Conservation (phyloP, 2,113 vertebrate genomes). For the Serilophus lunatus region DNA sequence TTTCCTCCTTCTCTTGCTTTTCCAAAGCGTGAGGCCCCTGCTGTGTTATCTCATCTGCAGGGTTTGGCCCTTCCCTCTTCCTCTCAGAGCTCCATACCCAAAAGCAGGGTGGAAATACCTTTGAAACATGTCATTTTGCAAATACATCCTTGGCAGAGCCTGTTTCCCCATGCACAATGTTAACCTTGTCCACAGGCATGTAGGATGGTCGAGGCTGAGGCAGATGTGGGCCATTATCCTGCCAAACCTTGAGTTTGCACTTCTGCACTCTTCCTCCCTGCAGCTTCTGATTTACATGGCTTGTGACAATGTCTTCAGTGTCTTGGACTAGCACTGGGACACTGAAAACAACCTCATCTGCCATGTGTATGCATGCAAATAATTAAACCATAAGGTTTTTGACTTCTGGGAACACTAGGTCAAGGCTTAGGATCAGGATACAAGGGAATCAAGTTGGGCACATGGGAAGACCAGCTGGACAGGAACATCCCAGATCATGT, state of each 20-base stretch:
- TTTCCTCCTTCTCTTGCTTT: neutral
- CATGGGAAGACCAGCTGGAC: neutral
- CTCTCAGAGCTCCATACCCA: neutral
- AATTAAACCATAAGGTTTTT: neutral
- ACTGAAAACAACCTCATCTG: neutral
- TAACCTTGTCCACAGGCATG: neutral
- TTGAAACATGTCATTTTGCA: slow-evolving; percentile 35
- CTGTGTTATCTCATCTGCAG: slow-evolving; percentile 11
- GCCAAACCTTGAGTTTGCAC: neutral
- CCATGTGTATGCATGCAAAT: neutral
- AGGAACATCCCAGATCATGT: neutral
- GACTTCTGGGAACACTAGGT: neutral
- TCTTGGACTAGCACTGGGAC: neutral
- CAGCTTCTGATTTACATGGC: neutral
- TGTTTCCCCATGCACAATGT: neutral
- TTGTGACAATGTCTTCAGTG: slow-evolving; percentile 14
- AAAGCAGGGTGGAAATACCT: neutral
- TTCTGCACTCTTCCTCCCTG: neutral
- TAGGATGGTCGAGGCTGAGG: neutral
- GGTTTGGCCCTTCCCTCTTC: slow-evolving; percentile 22
- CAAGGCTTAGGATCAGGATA: neutral
- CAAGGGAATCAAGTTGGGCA: neutral
- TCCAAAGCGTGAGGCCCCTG: neutral
- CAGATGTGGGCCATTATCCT: neutral
- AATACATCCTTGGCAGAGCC: slow-evolving; percentile 37